Evolutionary conservation across 2,888 invertebrate species (phyloP).

Genomic region (Balanococcus diminutus): DNA sequence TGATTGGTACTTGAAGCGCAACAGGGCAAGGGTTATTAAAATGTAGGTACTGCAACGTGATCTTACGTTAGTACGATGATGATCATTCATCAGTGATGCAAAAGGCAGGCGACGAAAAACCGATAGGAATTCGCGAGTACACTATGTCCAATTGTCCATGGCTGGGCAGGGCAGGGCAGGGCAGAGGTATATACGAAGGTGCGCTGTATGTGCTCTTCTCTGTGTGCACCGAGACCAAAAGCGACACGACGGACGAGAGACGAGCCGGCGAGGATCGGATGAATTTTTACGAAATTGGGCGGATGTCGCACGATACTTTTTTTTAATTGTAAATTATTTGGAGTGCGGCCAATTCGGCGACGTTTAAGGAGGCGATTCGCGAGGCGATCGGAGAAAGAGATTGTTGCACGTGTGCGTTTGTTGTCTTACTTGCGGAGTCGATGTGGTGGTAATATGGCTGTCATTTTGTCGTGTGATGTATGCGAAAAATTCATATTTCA

Average conservation of each 20-base stretch:
- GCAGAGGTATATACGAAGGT: too few relatives aligned
- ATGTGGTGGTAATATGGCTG: neutral
- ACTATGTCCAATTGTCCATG: too few relatives aligned
- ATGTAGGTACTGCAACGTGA: too few relatives aligned
- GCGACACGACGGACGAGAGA: neutral
- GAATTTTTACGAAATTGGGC: conserved; percentile 10
- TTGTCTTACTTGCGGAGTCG: too few relatives aligned
- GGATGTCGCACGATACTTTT: conserved; percentile 3
- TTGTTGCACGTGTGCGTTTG: neutral
- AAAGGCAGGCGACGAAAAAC: too few relatives aligned
- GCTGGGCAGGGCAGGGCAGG: neutral
- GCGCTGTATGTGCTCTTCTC: neutral
- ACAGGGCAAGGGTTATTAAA: too few relatives aligned
- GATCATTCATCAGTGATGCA: too few relatives aligned
- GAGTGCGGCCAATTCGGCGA: neutral
- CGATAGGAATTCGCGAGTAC: too few relatives aligned
- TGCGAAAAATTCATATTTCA: neutral
- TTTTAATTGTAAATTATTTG: conserved; percentile 28
- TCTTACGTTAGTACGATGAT: too few relatives aligned
- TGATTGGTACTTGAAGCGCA: neutral
- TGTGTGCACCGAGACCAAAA: neutral
- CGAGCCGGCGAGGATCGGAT: neutral
- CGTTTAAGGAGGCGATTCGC: conserved; percentile 11
- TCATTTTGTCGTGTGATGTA: neutral
- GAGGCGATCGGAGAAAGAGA: too few relatives aligned